Percentiles rank a stretch among this genome's conserved stretches.
Evolutionary conservation across 2,888 invertebrate genomes (phyloP).

Genomic region (Lamellibrachia satsuma): DNA sequence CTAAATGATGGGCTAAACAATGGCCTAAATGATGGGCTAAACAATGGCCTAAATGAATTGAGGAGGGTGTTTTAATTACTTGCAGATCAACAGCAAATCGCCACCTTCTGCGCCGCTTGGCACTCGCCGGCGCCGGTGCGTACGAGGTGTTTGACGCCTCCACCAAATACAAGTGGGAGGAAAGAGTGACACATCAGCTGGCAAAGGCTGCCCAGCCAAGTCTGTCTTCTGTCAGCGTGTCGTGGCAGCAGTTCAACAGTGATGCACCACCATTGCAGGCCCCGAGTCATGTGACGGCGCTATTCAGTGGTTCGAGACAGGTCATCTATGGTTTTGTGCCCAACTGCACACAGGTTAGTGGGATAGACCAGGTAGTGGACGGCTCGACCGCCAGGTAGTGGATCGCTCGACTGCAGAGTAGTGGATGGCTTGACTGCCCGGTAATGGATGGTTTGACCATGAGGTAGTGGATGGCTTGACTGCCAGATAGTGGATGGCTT

Average conservation of each 20-base stretch:
- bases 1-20: too few species aligned
- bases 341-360: conserved; percentile 59
- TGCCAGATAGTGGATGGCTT: too few species aligned
- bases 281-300: conserved; percentile 58
- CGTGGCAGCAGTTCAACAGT: conserved; percentile 58
- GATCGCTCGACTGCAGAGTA: too few species aligned
- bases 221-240: conserved; percentile 58
- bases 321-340: conserved; percentile 63
- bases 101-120: conserved; percentile 51
- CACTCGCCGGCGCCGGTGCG: conserved; percentile 57
- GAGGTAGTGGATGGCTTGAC: too few species aligned
- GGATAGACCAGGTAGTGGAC: not conserved
- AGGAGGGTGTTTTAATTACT: not conserved
- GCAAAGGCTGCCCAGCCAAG: conserved; percentile 58
- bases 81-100: conserved; percentile 32
- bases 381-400: too few species aligned
- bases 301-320: conserved; percentile 62
- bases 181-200: conserved; percentile 55
- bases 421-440: too few species aligned
- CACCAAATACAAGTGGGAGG: conserved; percentile 61
- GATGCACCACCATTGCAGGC: conserved; percentile 53
- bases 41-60: too few species aligned
- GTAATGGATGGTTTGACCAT: too few species aligned
- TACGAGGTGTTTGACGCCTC: conserved; percentile 59
- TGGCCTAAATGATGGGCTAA: too few species aligned